Conservation (phyloP, 2,113 vertebrate genomes). For the Catharus fuscescens region DNA sequence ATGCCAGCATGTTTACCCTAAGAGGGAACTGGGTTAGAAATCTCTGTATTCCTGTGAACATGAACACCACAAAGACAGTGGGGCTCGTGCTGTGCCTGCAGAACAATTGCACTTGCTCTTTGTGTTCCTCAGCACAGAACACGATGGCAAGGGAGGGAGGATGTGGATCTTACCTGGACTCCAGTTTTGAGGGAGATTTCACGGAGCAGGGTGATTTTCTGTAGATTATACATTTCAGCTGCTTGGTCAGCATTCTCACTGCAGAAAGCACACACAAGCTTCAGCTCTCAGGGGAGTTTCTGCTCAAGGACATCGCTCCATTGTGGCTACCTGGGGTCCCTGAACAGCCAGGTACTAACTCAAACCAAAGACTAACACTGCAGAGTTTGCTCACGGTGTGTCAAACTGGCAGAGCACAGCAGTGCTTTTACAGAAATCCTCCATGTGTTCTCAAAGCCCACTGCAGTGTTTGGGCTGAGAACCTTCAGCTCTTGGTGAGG, state of each 20-base stretch:
- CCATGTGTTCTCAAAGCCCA: accelerated
- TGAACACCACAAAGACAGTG: background rate
- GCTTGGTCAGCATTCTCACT: slow-evolving; percentile 95
- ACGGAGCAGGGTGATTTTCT: slow-evolving; percentile 93
- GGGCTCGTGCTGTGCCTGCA: background rate
- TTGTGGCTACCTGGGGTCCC: background rate
- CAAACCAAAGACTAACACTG: background rate
- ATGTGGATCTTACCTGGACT: slow-evolving; percentile 83
- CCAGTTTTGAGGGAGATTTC: slow-evolving; percentile 96
- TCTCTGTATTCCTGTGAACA: background rate
- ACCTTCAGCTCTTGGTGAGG: background rate
- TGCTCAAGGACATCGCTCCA: background rate
- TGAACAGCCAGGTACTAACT: background rate
- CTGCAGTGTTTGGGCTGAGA: background rate
- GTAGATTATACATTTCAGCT: slow-evolving; percentile 89
- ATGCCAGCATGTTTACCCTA: background rate
- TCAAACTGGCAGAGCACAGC: background rate
- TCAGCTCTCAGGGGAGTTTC: background rate
- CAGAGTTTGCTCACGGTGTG: background rate
- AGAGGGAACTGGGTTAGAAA: background rate
- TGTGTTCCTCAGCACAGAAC: background rate
- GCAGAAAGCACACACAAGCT: background rate
- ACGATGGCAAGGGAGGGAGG: background rate
- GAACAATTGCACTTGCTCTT: background rate
- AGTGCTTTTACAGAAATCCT: background rate